phyloP scores from a whole-genome alignment of 2,888 invertebrate species.

The Gandaritis pyraliata region DNA sequence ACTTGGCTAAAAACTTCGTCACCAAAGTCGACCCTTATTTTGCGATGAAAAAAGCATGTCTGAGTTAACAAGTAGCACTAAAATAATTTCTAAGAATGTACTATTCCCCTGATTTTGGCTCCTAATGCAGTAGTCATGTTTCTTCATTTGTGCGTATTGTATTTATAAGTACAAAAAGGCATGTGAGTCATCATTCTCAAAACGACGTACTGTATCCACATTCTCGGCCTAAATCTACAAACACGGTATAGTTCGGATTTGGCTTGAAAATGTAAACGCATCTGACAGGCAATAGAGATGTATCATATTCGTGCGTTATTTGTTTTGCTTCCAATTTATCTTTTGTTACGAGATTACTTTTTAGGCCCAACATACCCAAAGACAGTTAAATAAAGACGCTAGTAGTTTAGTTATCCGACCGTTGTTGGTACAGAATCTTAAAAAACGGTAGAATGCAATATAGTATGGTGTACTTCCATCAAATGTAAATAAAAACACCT shows the following conservation, averaged over 20 bases:
- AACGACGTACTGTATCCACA: conserved; percentile 36
- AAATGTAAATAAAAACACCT: neutral
- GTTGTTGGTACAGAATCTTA: neutral
- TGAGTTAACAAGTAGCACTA: neutral
- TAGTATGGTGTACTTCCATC: neutral
- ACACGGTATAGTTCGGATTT: conserved; percentile 33
- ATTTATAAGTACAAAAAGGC: conserved; percentile 36
- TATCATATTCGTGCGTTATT: conserved; percentile 37
- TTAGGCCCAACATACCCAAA: neutral
- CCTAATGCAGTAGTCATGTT: conserved; percentile 13
- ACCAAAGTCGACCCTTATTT: no score
- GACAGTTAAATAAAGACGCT: no score
- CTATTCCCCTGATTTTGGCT: conserved; percentile 34
- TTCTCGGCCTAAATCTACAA: conserved; percentile 37
- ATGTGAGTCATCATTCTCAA: conserved; percentile 46
- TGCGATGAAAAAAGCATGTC: neutral
- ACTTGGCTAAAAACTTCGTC: no score
- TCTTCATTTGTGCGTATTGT: conserved; percentile 26
- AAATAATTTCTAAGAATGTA: conserved; percentile 14
- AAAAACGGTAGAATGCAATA: no score
- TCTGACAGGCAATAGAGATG: conserved; percentile 34
- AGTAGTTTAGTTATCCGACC: no score
- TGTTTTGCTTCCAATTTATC: conserved; percentile 28
- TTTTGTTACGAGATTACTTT: conserved; percentile 4
- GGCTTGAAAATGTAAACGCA: conserved; percentile 44